phyloP scores from a whole-genome alignment of 2,888 invertebrate species.

The Troides oblongomaculatus region DNA sequence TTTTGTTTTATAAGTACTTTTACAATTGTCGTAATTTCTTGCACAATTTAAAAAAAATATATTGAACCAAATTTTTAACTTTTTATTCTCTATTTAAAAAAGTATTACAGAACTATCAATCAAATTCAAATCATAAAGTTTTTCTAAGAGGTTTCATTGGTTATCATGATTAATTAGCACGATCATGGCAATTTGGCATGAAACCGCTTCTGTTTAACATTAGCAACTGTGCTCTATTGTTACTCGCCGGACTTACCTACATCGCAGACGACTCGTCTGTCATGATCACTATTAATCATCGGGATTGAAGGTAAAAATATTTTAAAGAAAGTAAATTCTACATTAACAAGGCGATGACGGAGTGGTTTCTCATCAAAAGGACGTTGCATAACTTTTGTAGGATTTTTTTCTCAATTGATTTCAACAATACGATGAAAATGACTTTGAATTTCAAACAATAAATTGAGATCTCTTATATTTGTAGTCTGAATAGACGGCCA shows the following conservation, averaged over 20 bases:
- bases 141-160: constrained; percentile 14
- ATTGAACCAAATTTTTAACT: not conserved
- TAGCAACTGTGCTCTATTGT: constrained; percentile 44
- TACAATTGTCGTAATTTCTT: too few species aligned
- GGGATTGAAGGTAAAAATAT: constrained; percentile 35
- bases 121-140: not conserved
- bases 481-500: too few species aligned
- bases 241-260: constrained; percentile 48
- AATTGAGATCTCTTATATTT: too few species aligned
- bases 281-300: constrained; percentile 69
- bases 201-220: constrained; percentile 36
- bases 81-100: not conserved
- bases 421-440: too few species aligned
- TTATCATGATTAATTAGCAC: constrained; percentile 51
- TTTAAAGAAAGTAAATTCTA: constrained; percentile 35
- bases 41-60: too few species aligned
- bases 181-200: constrained; percentile 52
- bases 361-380: constrained; percentile 10
- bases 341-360: constrained; percentile 32
- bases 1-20: too few species aligned
- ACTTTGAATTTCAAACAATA: too few species aligned
- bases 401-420: not conserved
- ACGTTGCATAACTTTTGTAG: constrained; percentile 3
- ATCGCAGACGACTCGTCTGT: constrained; percentile 59
- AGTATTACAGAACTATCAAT: not conserved